Evolutionary conservation across 53 echinoderm and acorn worm genomes (phyloP).

Genomic region (Arbacia lixula): DNA sequence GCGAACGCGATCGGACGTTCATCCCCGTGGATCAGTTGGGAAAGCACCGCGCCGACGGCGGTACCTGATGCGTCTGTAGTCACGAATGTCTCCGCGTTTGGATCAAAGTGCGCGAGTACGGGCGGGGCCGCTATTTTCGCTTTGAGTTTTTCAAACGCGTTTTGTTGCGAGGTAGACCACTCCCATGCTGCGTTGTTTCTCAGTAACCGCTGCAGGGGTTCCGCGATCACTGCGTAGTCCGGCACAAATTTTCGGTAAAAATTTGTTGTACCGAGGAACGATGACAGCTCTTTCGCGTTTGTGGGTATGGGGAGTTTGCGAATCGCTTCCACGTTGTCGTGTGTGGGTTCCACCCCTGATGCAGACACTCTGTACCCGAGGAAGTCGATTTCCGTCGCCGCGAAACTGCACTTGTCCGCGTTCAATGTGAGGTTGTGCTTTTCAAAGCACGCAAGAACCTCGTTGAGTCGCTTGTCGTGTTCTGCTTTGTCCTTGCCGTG

Average conservation of each 20-base stretch:
- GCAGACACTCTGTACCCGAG: constrained; percentile 55
- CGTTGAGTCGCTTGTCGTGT: no score
- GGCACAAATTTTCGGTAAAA: constrained; percentile 62
- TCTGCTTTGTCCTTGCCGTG: no score
- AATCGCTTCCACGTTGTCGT: constrained; percentile 46
- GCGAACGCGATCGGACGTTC: constrained; percentile 64
- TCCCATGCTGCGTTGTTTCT: constrained; percentile 54
- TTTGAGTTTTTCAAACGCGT: constrained; percentile 39
- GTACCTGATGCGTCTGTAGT: constrained; percentile 62
- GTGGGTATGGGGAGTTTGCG: constrained; percentile 36
- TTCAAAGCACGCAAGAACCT: no score
- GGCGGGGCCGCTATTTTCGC: constrained; percentile 55
- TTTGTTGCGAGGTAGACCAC: constrained; percentile 18
- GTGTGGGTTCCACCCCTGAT: constrained; percentile 34
- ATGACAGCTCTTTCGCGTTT: constrained; percentile 56
- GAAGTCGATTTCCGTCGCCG: constrained; percentile 42
- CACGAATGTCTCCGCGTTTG: constrained; percentile 31
- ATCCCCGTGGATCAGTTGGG: constrained; percentile 47
- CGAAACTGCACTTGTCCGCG: constrained; percentile 40
- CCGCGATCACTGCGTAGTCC: constrained; percentile 56
- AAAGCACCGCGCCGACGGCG: constrained; percentile 62
- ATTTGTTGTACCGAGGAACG: constrained; percentile 61
- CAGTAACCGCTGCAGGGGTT: constrained; percentile 53
- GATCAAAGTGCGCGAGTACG: constrained; percentile 56
- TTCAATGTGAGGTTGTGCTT: no score